Conservation (phyloP, 2,113 vertebrate species). For the Seriola aureovittata region DNA sequence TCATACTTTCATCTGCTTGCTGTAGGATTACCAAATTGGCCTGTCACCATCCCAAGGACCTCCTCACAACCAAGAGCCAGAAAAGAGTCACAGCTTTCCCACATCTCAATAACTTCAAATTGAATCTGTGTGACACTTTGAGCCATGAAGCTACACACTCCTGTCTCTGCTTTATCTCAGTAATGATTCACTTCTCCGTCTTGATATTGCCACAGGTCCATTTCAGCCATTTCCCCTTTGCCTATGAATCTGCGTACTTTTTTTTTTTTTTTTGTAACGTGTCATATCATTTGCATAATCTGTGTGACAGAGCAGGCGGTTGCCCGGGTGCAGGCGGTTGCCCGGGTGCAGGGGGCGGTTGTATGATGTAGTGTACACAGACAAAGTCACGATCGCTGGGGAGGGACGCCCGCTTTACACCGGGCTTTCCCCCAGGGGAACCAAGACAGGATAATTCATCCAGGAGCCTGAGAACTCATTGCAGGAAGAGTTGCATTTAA, state of each 20-base stretch:
- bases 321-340: constrained; percentile 11
- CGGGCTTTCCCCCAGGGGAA: neutral
- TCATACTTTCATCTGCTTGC: neutral
- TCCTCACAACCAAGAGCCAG: neutral
- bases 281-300: constrained; percentile 57
- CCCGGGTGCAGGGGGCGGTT: constrained; percentile 17
- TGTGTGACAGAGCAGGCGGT: constrained; percentile 19
- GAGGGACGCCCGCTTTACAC: neutral
- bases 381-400: constrained; percentile 24
- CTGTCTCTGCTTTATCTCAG: constrained; percentile 21
- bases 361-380: neutral
- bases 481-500: constrained; percentile 25
- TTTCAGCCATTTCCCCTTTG: constrained; percentile 14
- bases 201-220: constrained; percentile 29
- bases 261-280: constrained; percentile 42
- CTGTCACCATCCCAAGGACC: neutral
- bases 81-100: constrained; percentile 1
- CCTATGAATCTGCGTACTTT: constrained; percentile 44
- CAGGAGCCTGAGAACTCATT: constrained; percentile 9
- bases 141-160: constrained; percentile 31
- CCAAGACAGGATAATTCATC: neutral
- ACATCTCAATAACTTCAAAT: constrained; percentile 24
- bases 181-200: constrained; percentile 12
- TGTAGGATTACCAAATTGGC: too few species aligned
- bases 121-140: constrained; percentile 36